Evolutionary conservation across 1,140 invertebrate species (phyloP).

Genomic region (Saccostrea glomerata): DNA sequence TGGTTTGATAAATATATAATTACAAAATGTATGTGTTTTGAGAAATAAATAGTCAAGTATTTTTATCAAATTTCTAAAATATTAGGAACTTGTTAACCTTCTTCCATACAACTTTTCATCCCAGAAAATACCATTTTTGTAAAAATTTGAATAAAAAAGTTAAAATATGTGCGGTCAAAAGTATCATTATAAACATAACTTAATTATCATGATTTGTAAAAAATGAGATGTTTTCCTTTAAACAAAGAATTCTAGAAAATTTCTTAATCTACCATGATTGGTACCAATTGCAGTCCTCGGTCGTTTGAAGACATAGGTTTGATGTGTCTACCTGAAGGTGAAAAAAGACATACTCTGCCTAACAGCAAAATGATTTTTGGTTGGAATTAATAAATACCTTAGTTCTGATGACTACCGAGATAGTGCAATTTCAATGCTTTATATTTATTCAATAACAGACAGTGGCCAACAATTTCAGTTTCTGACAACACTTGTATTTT

Average conservation of each 20-base stretch:
- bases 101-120: no score
- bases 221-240: slow-evolving; percentile 16
- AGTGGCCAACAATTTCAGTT: neutral
- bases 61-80: no score
- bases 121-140: no score
- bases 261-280: slow-evolving; percentile 31
- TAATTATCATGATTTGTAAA: neutral
- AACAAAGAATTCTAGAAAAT: slow-evolving; percentile 32
- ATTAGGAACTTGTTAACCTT: no score
- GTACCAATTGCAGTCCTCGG: slow-evolving; percentile 1
- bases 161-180: no score
- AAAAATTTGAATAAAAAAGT: no score
- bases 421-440: neutral
- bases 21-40: no score
- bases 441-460: neutral
- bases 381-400: slow-evolving; percentile 37
- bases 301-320: slow-evolving; percentile 38
- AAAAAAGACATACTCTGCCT: neutral
- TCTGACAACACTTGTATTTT: slow-evolving; percentile 39
- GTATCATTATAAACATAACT: no score
- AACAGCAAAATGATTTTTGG: slow-evolving; percentile 39
- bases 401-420: slow-evolving; percentile 31
- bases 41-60: no score
- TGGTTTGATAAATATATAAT: neutral
- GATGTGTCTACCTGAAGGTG: slow-evolving; percentile 34